Conservation (phyloP, 92 coral and sea anemone species). For the Umimayanthus chanpuru region DNA sequence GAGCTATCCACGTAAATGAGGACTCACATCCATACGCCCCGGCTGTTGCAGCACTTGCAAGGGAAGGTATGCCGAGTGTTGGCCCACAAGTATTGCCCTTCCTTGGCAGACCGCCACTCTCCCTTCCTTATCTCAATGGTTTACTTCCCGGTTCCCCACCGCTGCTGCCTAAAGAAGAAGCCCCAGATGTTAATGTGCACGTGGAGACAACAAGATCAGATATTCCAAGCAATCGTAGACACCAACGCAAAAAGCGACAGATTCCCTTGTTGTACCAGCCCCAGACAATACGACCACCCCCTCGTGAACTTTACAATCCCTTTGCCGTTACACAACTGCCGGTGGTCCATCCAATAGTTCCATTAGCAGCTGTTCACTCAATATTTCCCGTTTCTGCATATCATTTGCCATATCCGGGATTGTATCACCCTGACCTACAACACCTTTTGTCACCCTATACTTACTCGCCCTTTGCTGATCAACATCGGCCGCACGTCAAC, state of each 20-base stretch:
- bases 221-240: slow-evolving; percentile 54
- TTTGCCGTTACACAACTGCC: slow-evolving; percentile 3
- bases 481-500: slow-evolving; percentile 79
- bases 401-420: slow-evolving; percentile 21
- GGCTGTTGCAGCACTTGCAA: slow-evolving; percentile 19
- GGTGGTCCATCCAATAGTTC: not conserved
- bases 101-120: not conserved
- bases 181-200: slow-evolving; percentile 66
- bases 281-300: slow-evolving; percentile 40
- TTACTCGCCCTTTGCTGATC: slow-evolving; percentile 43
- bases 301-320: slow-evolving; percentile 48
- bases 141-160: slow-evolving; percentile 2
- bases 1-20: not conserved
- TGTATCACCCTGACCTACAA: slow-evolving; percentile 7
- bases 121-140: slow-evolving; percentile 8
- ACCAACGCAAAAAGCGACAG: slow-evolving; percentile 61
- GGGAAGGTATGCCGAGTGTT: not conserved
- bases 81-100: not conserved
- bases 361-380: slow-evolving; percentile 36
- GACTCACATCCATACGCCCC: slow-evolving; percentile 28
- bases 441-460: slow-evolving; percentile 42
- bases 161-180: slow-evolving; percentile 32
- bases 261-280: slow-evolving; percentile 60
- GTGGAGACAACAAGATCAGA: slow-evolving; percentile 87
- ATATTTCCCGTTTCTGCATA: not conserved